Evolutionary conservation across 2,797 vertebrate genomes (phyloP).

Genomic region (Pipistrellus pygmaeus): DNA sequence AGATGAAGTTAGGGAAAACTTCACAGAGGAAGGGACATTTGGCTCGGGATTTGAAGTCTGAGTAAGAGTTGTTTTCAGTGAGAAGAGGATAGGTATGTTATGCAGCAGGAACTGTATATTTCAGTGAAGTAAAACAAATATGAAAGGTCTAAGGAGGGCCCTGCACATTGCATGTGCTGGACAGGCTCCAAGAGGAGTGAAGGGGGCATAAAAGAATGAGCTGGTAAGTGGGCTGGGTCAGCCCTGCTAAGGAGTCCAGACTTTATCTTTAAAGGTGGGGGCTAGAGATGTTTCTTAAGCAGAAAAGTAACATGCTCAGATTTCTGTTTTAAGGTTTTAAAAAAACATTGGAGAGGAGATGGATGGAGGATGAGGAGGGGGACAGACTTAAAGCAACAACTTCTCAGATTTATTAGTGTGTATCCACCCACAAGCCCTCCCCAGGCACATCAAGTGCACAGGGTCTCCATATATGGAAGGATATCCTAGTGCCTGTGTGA

Average conservation of each 20-base stretch:
- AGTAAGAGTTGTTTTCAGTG: constrained; percentile 25
- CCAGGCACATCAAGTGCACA: background rate
- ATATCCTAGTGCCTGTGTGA: background rate
- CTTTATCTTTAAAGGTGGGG: constrained; percentile 25
- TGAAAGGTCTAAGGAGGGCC: background rate
- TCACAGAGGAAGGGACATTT: constrained; percentile 22
- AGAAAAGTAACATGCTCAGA: constrained; percentile 11
- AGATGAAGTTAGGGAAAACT: constrained; percentile 22
- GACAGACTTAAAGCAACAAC: background rate
- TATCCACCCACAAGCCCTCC: background rate
- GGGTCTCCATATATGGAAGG: constrained; percentile 49
- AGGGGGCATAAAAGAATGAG: background rate
- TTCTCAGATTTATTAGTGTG: constrained; percentile 13
- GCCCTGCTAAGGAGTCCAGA: background rate
- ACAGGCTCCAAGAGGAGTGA: background rate
- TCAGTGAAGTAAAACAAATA: background rate
- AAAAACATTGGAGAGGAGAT: background rate
- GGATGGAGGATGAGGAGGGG: background rate
- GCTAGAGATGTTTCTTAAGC: background rate
- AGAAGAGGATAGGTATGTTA: constrained; percentile 22
- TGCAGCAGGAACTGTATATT: background rate
- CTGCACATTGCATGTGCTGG: too few species aligned
- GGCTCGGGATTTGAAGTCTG: constrained; percentile 36
- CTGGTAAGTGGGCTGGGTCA: background rate
- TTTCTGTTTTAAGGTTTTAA: constrained; percentile 32